A percentile compares a stretch with the other conserved stretches of the same genome.
Conservation (phyloP, 2,113 vertebrate species). For the Gambusia holbrooki region DNA sequence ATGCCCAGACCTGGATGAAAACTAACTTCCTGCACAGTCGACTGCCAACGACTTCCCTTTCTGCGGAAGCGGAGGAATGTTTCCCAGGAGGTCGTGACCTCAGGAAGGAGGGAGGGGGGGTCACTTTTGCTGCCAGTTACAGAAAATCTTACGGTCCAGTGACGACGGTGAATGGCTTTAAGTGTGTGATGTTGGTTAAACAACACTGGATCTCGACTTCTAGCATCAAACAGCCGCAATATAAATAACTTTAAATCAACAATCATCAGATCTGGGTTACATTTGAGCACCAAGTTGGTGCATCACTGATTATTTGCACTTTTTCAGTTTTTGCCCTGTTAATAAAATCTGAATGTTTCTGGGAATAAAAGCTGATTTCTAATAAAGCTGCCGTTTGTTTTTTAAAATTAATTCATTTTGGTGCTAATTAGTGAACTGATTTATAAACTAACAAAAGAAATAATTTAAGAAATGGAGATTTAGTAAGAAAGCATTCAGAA, state of each 20-base stretch:
- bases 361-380: no score
- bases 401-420: no score
- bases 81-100: conserved; percentile 35
- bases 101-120: background rate
- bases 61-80: background rate
- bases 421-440: no score
- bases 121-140: background rate
- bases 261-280: background rate
- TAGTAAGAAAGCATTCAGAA: no score
- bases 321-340: background rate
- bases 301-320: no score
- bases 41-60: conserved; percentile 9
- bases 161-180: background rate
- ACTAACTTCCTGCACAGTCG: conserved; percentile 15
- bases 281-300: background rate
- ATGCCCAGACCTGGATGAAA: background rate
- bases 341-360: no score
- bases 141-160: background rate
- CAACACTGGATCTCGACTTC: background rate
- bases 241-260: background rate
- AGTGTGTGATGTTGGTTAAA: background rate
- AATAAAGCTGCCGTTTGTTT: no score
- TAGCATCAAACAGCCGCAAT: background rate
- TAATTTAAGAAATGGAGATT: no score
- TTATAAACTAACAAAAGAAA: no score